phyloP scores from a whole-genome alignment of 2,113 vertebrate species.

The Dissostichus mawsoni region DNA sequence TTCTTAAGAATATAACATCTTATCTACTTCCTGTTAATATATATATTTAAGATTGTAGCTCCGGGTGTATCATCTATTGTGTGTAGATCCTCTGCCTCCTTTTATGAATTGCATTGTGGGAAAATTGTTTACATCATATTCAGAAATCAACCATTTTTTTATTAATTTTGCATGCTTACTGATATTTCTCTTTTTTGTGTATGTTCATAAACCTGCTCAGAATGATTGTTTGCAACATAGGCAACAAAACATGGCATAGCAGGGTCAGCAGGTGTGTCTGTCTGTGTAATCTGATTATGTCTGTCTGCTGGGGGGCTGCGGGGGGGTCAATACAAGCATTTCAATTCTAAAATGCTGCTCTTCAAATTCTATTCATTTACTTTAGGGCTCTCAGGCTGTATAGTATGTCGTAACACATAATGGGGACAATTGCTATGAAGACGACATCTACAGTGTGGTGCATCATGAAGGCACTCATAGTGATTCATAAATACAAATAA shows the following conservation, averaged over 20 bases:
- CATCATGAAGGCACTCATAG: too few species aligned
- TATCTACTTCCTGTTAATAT: neutral
- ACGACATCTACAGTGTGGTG: too few species aligned
- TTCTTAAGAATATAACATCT: neutral
- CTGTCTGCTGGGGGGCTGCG: conserved; percentile 40
- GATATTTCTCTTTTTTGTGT: neutral
- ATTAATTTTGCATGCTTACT: neutral
- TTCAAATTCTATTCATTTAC: neutral
- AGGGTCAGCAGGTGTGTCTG: conserved; percentile 24
- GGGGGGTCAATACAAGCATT: neutral
- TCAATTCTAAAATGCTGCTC: neutral
- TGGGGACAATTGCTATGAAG: too few species aligned
- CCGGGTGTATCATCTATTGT: neutral
- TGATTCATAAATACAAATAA: too few species aligned
- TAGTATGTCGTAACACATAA: too few species aligned
- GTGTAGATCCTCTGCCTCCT: neutral
- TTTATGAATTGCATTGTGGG: neutral
- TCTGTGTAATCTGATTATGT: conserved; percentile 79
- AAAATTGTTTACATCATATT: neutral
- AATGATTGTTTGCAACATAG: neutral
- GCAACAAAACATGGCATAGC: neutral
- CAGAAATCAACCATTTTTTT: neutral
- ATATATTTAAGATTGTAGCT: neutral
- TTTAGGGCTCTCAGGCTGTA: neutral
- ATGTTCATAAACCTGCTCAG: neutral